Percentiles rank a stretch among this genome's conserved stretches.
These are phyloP conservation scores for Phenacoccus solenopsis DNA, from an alignment of 1,140 invertebrate species.

Conservation along the genomic window DNA sequence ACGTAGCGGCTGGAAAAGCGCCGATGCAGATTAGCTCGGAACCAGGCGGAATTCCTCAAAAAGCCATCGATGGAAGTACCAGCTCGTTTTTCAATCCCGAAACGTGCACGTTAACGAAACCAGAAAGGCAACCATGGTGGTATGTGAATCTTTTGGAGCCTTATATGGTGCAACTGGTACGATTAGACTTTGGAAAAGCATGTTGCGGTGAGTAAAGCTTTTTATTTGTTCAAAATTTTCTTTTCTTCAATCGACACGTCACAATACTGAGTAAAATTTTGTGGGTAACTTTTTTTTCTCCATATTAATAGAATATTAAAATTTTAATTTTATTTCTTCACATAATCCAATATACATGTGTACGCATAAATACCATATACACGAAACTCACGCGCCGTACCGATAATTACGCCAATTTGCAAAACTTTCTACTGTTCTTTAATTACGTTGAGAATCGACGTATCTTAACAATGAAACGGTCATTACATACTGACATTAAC, in stretches of 20 bases:
- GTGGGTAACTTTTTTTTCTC: too few species aligned
- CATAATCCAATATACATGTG: neutral
- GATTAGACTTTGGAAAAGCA: constrained; percentile 81
- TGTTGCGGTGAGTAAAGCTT: constrained; percentile 82
- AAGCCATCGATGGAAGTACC: constrained; percentile 81
- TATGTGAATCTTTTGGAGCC: constrained; percentile 89
- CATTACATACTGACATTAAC: neutral
- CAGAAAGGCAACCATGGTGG: constrained; percentile 80
- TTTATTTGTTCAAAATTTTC: too few species aligned
- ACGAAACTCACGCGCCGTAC: neutral
- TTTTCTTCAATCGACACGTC: too few species aligned
- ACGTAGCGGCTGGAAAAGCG: constrained; percentile 87
- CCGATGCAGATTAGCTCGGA: constrained; percentile 85
- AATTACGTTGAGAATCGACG: neutral
- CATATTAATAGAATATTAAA: too few species aligned
- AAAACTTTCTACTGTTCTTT: neutral
- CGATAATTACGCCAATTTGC: neutral
- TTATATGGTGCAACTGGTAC: constrained; percentile 86
- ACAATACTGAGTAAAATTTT: too few species aligned
- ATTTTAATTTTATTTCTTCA: neutral
- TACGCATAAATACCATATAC: neutral
- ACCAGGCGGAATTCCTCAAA: constrained; percentile 71
- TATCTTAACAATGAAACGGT: neutral
- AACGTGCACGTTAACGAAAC: constrained; percentile 75
- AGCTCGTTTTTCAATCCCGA: constrained; percentile 64